These are phyloP conservation scores for Meandrusa payeni DNA, from an alignment of 2,888 invertebrate genomes.

Conservation along the genomic window DNA sequence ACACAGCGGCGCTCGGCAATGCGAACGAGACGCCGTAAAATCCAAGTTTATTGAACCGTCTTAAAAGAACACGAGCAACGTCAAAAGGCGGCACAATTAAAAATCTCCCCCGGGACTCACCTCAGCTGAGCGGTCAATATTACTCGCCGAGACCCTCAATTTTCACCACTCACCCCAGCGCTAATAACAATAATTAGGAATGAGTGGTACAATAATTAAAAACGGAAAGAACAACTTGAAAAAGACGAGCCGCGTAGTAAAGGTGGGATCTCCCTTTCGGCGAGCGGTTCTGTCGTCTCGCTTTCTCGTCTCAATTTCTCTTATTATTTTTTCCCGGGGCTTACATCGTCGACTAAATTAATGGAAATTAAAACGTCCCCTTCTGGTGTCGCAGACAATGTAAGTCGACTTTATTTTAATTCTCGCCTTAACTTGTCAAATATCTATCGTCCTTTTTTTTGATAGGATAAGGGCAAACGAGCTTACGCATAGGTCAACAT, in stretches of 20 bases:
- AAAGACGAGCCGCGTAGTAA: constrained; percentile 55
- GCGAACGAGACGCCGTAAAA: constrained; percentile 67
- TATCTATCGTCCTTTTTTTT: too few relatives aligned
- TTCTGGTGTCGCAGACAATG: constrained; percentile 34
- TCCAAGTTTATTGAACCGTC: constrained; percentile 73
- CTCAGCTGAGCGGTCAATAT: constrained; percentile 76
- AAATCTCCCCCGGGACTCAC: constrained; percentile 67
- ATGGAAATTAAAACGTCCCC: constrained; percentile 56
- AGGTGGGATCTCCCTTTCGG: constrained; percentile 34
- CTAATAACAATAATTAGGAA: constrained; percentile 82
- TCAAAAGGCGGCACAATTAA: constrained; percentile 77
- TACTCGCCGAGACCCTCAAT: constrained; percentile 74
- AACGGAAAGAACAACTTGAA: constrained; percentile 77
- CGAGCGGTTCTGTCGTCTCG: constrained; percentile 40
- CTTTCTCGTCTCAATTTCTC: constrained; percentile 57
- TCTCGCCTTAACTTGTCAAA: neutral
- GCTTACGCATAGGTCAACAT: too few relatives aligned
- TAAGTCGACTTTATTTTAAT: constrained; percentile 34
- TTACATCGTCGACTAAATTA: constrained; percentile 57
- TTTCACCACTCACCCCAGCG: constrained; percentile 77
- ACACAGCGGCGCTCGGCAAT: constrained; percentile 33
- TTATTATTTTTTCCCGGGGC: constrained; percentile 56
- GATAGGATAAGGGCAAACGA: too few relatives aligned
- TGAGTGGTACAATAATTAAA: constrained; percentile 83
- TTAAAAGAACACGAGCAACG: constrained; percentile 75